Conservation (phyloP, 1,140 invertebrate species). For the Cotesia glomerata region DNA sequence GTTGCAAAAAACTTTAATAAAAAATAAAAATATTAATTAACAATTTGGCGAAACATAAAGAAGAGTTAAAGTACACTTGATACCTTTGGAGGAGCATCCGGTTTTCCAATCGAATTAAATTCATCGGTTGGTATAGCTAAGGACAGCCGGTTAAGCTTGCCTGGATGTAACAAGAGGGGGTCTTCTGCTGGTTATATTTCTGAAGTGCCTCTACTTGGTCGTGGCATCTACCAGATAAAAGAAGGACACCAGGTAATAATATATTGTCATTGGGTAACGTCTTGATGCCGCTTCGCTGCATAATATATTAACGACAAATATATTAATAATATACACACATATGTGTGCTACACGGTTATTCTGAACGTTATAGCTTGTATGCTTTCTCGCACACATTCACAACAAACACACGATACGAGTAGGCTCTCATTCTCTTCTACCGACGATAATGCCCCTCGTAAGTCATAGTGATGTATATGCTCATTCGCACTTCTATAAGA, state of each 20-base stretch:
- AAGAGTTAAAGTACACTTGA: not conserved
- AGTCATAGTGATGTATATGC: constrained; percentile 39
- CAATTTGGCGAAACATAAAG: not conserved
- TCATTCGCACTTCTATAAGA: constrained; percentile 30
- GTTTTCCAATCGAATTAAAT: constrained; percentile 18
- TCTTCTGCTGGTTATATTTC: not conserved
- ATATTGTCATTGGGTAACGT: constrained; percentile 47
- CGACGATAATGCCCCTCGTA: constrained; percentile 40
- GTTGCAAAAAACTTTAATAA: too few species aligned
- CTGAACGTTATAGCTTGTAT: constrained; percentile 10
- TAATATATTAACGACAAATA: constrained; percentile 40
- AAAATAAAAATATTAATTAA: not conserved
- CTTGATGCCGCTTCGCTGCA: constrained; percentile 39
- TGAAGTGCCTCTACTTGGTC: not conserved
- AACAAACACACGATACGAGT: not conserved
- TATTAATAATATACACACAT: not conserved
- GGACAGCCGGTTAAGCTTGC: constrained; percentile 15
- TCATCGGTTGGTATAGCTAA: not conserved
- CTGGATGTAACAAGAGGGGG: constrained; percentile 26
- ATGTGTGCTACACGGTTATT: constrained; percentile 22
- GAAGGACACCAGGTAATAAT: constrained; percentile 43
- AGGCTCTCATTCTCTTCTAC: constrained; percentile 14
- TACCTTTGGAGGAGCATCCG: not conserved
- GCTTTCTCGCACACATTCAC: not conserved
- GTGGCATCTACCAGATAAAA: constrained; percentile 31